Base-by-base conservation (phyloP, 2,888 invertebrate genomes). In the Apotomis betuletana region DNA sequence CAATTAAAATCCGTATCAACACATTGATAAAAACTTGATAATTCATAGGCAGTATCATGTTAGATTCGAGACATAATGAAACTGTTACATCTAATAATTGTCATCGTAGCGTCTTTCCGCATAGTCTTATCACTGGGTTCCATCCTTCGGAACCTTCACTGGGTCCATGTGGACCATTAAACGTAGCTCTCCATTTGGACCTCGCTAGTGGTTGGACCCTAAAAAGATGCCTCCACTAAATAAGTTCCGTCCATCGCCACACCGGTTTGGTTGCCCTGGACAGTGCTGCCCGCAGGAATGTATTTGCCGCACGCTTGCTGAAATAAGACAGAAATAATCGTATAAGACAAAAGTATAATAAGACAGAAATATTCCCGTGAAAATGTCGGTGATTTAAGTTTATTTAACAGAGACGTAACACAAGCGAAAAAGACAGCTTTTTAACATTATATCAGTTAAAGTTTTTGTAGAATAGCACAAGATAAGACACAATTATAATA, bases 231-330 rank as follows among this genome's bases (percentile, higher is more conserved):
- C 90, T 97, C 97, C 82, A 97, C 97, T 85, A 97, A 94, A 88
- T 97, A 97, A 80, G 97, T 97, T 85, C 96, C 97, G 85, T 97
- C 97, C 96, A 96, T 96, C 76, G 96, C 96, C 79, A 96, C 96
- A 82, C 96, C 96, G 73, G 96, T 96, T 93, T 96, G 96, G 89
- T 96, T 97, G 81, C 95, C 96, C 89, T 96, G 96, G 84, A 96
- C 96, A 80, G 96, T 96, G 85, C 96, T 95, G 79, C 97, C 96
- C 78, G 97, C 97, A 81, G 97, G 97, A 95, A 97, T 97, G 94
- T 97, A 97, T 93, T 97, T 97, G 85, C 96, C 97, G 90, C 97
- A 97, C 80, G 96, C 96, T 95, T 97, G 95, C 95, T 96, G 92
- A 93, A 79, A 76, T 76, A 78, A 81, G 52, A 75, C 75, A 77